Base-by-base conservation (phyloP, 1,140 invertebrate species). In the Steinernema khuongi region DNA sequence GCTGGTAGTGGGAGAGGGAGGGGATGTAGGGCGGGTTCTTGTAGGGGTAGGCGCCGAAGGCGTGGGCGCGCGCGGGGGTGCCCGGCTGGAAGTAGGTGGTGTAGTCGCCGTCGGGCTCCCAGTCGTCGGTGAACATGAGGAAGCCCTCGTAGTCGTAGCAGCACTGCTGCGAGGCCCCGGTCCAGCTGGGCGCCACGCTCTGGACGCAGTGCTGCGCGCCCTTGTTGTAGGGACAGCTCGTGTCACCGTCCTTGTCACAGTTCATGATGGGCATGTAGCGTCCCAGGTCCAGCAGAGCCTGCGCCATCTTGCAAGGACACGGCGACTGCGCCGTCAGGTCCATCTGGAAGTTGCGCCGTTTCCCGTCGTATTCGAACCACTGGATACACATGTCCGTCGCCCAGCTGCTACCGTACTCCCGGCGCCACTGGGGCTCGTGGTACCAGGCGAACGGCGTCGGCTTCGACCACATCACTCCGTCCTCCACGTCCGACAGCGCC, bases 361-460 rank as follows among this genome's bases (percentile, higher is more conserved):
- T 70, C 77, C 93, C 88, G 85, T 96, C 94, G 68, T 90, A 90
- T 86, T 91, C 90, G 28, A 93, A 89, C 94, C 94, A 96, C 74
- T 91, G 90, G 85, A 94, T 91, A 85, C 94, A 96, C 74, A 93
- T 88, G 4, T 89, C 87, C 76, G 90, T 88, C 0, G 92, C 86
- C 93, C 93, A 96, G n/a, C 89, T 88, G 1, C 77, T 72, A 2
- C 88, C 85, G 77, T 91, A 90, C 22, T 89, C 78, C 19, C 89
- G 86, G 83, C 92, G 90, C 93, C 93, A 96, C 85, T 95, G 93
- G 0, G 90, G 89, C 0, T 88, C 88, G 82, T 96, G 94, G 81
- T 95, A 96, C 94, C 94, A 96, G 0, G 88, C 93, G 1, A 96
- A 85, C 0, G 94, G 94, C 79, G 96, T 92, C 0, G 93, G 93